phyloP scores from a whole-genome alignment of 2,113 vertebrate species.

The Plecotus auritus region DNA sequence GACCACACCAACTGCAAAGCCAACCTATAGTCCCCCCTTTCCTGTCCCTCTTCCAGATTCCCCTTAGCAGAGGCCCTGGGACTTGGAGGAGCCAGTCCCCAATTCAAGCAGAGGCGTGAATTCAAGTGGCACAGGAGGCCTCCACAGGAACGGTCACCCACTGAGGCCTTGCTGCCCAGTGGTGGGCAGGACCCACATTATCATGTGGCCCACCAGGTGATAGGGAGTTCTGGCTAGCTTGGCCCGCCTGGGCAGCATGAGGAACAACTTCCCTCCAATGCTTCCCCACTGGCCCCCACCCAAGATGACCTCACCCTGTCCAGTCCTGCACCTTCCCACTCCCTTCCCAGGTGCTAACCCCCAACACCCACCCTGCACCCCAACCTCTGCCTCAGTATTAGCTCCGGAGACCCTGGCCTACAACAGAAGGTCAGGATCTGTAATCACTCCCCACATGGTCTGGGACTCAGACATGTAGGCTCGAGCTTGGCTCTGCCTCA shows the following conservation, averaged over 20 bases:
- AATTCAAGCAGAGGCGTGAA: fast-evolving
- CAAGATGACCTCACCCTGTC: not conserved
- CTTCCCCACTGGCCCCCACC: not conserved
- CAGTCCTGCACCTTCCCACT: no score
- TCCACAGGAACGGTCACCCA: not conserved
- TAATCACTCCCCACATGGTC: fast-evolving
- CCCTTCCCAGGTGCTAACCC: not conserved
- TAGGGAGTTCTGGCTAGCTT: not conserved
- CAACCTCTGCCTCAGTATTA: not conserved
- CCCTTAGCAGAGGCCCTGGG: no score
- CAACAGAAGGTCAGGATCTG: not conserved
- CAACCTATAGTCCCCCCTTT: not conserved
- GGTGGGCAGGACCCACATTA: not conserved
- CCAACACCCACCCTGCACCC: not conserved
- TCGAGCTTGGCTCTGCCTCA: not conserved
- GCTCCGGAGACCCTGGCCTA: not conserved
- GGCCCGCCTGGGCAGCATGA: not conserved
- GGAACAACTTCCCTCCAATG: not conserved
- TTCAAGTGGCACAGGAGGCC: fast-evolving
- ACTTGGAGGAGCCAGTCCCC: not conserved
- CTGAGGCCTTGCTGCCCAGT: not conserved
- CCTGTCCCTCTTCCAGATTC: not conserved
- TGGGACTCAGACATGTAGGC: not conserved
- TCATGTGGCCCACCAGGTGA: not conserved
- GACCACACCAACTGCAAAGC: not conserved